Evolutionary conservation across 2,797 vertebrate species (phyloP), one percentile per base, ranked within the genome.

Genomic region (Choloepus didactylus): DNA sequence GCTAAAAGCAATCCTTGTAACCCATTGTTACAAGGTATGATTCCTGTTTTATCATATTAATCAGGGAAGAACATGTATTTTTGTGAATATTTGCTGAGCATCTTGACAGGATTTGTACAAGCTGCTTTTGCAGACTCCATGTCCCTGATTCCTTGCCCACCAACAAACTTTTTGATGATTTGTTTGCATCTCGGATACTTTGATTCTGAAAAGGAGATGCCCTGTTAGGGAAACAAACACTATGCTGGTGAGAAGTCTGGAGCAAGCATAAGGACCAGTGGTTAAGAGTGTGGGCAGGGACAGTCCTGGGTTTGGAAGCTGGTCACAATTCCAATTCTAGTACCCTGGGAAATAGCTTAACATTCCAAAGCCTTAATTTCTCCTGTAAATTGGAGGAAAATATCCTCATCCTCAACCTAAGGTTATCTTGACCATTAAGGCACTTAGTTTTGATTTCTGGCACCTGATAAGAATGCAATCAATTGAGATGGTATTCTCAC

Each of bases 21-120:
- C 27, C 5, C 29, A 64, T 35, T 27, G 1, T 84, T 38, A 69
- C 27, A 46, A 66, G 16, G 16, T 6, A 7, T 49, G 62, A 46
- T 91, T 91, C 12, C 2, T 92, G 79, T 76, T 70, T 46, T 25
- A 66, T 76, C 3, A 9, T 72, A 29, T 72, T 60, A 35, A 4
- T 46, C n/a, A n/a, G 25, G 23, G 46, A 25, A 80, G 12, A 88
- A 92, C 87, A 76, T 31, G n/a, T 89, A 92, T 91, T 88, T 69
- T 60, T 73, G 29, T 83, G 60, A 79, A 87, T 11, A 80, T 41
- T 41, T 35, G 49, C 9, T 51, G 38, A 69, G 10, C 25, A 75
- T 51, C 62, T 72, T 87, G 59, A 59, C 31, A 73, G 29, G 11
- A 16, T 49, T 94, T n/a, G 16, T 25, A 11, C 29, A 73, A 77